Conservation (phyloP, 2,113 vertebrate species). For the Pelecanus crispus region DNA sequence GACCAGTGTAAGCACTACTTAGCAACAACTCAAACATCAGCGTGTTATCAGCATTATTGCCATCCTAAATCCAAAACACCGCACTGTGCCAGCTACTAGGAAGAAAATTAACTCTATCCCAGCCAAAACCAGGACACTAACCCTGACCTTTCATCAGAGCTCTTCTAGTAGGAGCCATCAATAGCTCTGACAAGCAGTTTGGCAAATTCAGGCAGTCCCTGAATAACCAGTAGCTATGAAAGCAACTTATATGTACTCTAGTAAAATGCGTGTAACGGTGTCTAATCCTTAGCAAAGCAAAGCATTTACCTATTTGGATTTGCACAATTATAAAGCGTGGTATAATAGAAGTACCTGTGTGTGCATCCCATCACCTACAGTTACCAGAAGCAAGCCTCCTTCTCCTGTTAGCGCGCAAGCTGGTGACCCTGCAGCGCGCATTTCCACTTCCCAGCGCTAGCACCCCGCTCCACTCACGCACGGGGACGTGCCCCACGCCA, state of each 20-base stretch:
- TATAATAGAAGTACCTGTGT: background rate
- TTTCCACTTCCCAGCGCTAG: rapidly evolving
- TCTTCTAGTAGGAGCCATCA: background rate
- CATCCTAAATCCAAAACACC: too few species aligned
- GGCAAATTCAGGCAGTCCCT: background rate
- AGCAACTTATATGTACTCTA: background rate
- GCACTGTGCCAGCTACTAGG: too few species aligned
- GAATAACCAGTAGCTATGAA: background rate
- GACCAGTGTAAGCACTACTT: too few species aligned
- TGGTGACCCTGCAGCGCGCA: rapidly evolving
- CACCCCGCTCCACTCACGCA: rapidly evolving
- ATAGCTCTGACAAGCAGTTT: background rate
- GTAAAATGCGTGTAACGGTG: rapidly evolving
- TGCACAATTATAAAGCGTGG: background rate
- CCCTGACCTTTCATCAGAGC: background rate
- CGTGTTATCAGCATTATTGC: too few species aligned
- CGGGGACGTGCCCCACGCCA: background rate
- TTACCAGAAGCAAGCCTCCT: background rate
- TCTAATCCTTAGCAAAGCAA: background rate
- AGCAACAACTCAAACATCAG: too few species aligned
- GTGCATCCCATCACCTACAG: background rate
- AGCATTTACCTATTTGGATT: background rate
- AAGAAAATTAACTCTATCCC: too few species aligned
- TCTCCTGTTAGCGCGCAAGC: background rate
- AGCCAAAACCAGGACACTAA: too few species aligned